Conservation (phyloP, 1,140 invertebrate species). For the Drosophila leontia region DNA sequence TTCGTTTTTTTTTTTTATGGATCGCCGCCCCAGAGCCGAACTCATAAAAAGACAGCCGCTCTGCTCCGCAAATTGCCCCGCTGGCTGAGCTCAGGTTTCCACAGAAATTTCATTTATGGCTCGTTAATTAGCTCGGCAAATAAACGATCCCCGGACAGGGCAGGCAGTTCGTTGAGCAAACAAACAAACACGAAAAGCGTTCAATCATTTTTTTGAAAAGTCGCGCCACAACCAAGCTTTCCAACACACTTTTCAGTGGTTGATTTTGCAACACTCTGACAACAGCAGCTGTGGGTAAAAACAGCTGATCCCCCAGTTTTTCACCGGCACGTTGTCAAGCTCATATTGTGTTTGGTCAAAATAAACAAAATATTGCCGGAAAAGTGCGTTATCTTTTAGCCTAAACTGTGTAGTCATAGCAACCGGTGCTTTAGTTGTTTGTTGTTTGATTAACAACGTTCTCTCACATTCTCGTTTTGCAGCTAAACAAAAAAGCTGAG, state of each 20-base stretch:
- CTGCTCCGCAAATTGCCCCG: constrained; percentile 42
- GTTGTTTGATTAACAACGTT: constrained; percentile 27
- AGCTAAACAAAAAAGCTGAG: constrained; percentile 20
- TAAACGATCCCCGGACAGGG: constrained; percentile 12
- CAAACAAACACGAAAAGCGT: not conserved
- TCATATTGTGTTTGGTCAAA: constrained; percentile 15
- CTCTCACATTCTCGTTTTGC: constrained; percentile 48
- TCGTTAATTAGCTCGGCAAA: constrained; percentile 64
- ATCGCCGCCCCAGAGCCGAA: constrained; percentile 69
- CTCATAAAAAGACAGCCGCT: constrained; percentile 70
- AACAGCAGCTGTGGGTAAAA: not conserved
- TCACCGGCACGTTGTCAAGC: constrained; percentile 23
- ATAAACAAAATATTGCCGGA: constrained; percentile 24
- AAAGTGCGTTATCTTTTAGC: constrained; percentile 6
- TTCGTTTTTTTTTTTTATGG: constrained; percentile 30
- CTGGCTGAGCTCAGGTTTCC: constrained; percentile 40
- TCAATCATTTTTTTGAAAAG: constrained; percentile 18
- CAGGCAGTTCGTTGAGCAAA: not conserved
- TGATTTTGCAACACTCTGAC: constrained; percentile 20
- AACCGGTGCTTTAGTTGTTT: constrained; percentile 32
- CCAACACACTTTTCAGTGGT: constrained; percentile 2
- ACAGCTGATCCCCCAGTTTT: constrained; percentile 27
- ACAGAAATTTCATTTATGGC: constrained; percentile 71
- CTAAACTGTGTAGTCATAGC: constrained; percentile 29
- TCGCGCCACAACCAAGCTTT: constrained; percentile 15